These are phyloP conservation scores for Drosophila malerkotliana DNA, from an alignment of 1,140 invertebrate genomes.

Conservation along the genomic window DNA sequence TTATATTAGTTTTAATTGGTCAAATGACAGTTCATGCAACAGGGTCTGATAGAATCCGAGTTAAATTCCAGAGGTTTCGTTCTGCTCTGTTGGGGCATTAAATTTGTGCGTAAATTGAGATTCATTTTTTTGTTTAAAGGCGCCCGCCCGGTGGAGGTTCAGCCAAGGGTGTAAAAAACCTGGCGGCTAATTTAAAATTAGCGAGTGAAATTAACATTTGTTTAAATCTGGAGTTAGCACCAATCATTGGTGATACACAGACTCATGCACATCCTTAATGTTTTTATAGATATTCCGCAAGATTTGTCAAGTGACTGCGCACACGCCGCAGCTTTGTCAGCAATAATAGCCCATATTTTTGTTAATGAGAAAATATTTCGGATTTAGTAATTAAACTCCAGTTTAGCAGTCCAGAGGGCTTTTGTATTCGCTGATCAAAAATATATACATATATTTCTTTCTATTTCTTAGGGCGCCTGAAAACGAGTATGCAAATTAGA, in stretches of 20 bases:
- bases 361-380: conserved; percentile 42
- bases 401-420: background rate
- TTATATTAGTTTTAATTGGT: conserved; percentile 42
- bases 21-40: conserved; percentile 21
- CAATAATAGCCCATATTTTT: conserved; percentile 42
- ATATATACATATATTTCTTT: background rate
- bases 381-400: conserved; percentile 27
- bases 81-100: conserved; percentile 45
- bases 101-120: conserved; percentile 48
- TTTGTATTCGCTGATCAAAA: background rate
- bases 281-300: conserved; percentile 31
- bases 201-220: conserved; percentile 62
- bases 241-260: conserved; percentile 36
- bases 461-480: background rate
- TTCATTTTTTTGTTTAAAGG: conserved; percentile 35
- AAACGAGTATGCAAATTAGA: conserved; percentile 23
- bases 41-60: conserved; percentile 13
- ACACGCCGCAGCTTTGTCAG: conserved; percentile 40
- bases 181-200: conserved; percentile 62
- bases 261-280: conserved; percentile 17
- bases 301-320: conserved; percentile 52
- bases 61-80: conserved; percentile 35
- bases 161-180: conserved; percentile 57
- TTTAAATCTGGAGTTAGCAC: conserved; percentile 61
- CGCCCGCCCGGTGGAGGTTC: background rate